phyloP scores from a whole-genome alignment of 2,113 vertebrate genomes.

The Hippocampus zosterae region DNA sequence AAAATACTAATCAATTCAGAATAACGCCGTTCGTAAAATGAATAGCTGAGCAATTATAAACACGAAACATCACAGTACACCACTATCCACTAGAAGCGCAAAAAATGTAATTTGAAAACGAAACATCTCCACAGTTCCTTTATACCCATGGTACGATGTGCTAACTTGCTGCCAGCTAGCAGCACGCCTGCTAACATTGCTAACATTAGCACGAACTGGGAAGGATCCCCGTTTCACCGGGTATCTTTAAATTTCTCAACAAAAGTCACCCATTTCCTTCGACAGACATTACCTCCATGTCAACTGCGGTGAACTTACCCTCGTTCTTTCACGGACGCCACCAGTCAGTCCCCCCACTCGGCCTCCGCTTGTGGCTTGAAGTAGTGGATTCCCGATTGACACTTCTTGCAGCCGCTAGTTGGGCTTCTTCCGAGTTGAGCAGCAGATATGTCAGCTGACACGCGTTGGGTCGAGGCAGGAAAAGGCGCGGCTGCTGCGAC shows the following conservation, averaged over 20 bases:
- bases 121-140: constrained; percentile 5
- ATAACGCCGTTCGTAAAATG: no score
- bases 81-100: accelerated
- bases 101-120: constrained; percentile 13
- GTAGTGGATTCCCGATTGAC: constrained; percentile 31
- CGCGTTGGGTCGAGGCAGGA: constrained; percentile 53
- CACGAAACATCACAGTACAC: accelerated
- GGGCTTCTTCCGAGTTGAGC: constrained; percentile 38
- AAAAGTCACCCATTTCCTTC: neutral
- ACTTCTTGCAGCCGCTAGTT: constrained; percentile 41
- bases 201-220: constrained; percentile 42
- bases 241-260: neutral
- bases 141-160: neutral
- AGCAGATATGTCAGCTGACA: constrained; percentile 64
- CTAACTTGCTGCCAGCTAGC: constrained; percentile 36
- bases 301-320: constrained; percentile 35
- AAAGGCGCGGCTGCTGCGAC: constrained; percentile 60
- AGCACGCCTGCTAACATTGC: constrained; percentile 40
- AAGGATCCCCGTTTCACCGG: constrained; percentile 7
- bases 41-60: no score
- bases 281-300: accelerated
- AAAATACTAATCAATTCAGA: neutral
- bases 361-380: constrained; percentile 11
- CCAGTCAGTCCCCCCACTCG: constrained; percentile 22
- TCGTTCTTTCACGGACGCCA: constrained; percentile 40